Base-by-base conservation (phyloP, 1,140 invertebrate species). In the Stratiolaelaps scimitus region DNA sequence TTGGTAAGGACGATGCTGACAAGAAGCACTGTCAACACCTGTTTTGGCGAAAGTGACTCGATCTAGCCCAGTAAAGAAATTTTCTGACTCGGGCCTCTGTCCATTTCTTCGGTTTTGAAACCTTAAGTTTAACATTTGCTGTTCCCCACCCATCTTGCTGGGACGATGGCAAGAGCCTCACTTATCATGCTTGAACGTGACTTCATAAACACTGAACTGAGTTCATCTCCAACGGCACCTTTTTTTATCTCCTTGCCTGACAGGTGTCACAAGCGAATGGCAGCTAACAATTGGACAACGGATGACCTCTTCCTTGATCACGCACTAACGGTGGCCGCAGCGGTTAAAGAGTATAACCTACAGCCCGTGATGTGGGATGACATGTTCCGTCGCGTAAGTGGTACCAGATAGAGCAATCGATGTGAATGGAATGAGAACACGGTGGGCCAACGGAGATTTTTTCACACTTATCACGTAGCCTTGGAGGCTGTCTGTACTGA, bases 331-430 rank as follows among this genome's bases (percentile, higher is more conserved):
- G 71, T 81, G 23, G 75, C 76, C 2, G 69, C 69, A 10, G 76
- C 77, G 70, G 71, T 78, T 15, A 76, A 75, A 47, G 34, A 77
- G 47, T 76, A 75, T 1, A 65, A 73, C 10, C 76, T 89, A 19
- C 82, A 79, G 43, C 80, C 87, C 13, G 72, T 83, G n/a, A 80
- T 82, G 72, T 83, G 81, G 81, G 81, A 83, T 72, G 81, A 83
- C 70, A 81, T 83, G 78, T 76, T 82, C 66, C 71, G 80, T 43
- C 70, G 76, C 26, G 70, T 77, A 26, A 64, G 69, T 66, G n/a
- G n/a, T n/a, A n/a, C n/a, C n/a, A 64, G 67, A n/a, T 56, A 67
- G 4, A 66, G 69, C 56, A 69, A 76, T 56, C 67, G 72, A 72
- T 20, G 69, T 69, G 45, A 53, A 53, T 67, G 43, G 23, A n/a